Conservation (phyloP, 2,113 vertebrate species). For the Poeciliopsis occidentalis region DNA sequence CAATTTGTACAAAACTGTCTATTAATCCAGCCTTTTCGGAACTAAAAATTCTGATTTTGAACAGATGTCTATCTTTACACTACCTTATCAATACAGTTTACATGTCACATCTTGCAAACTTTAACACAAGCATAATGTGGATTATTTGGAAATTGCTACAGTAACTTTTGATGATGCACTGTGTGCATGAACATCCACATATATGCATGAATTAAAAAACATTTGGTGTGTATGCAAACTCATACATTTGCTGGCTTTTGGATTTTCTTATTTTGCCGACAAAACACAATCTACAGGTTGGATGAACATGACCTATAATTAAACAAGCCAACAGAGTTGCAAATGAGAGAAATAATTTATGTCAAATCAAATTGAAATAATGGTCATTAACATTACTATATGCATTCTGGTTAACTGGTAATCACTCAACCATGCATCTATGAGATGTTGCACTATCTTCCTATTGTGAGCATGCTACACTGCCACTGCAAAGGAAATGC, state of each 20-base stretch:
- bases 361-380: slow-evolving; percentile 27
- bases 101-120: background rate
- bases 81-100: background rate
- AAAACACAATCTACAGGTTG: background rate
- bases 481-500: slow-evolving; percentile 42
- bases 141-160: background rate
- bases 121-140: background rate
- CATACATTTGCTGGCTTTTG: background rate
- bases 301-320: background rate
- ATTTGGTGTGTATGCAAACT: background rate
- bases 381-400: slow-evolving; percentile 18
- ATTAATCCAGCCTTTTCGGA: background rate
- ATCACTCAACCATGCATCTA: slow-evolving; percentile 37
- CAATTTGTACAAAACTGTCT: background rate
- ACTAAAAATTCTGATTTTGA: background rate
- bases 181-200: no score
- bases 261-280: background rate
- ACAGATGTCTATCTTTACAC: background rate
- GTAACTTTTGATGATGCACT: background rate
- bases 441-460: slow-evolving; percentile 24
- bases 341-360: slow-evolving; percentile 35
- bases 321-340: background rate
- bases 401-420: slow-evolving; percentile 47
- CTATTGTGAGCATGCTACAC: slow-evolving; percentile 4
- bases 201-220: no score